phyloP scores from a whole-genome alignment of 1,140 invertebrate species.

The Brachionus rubens region DNA sequence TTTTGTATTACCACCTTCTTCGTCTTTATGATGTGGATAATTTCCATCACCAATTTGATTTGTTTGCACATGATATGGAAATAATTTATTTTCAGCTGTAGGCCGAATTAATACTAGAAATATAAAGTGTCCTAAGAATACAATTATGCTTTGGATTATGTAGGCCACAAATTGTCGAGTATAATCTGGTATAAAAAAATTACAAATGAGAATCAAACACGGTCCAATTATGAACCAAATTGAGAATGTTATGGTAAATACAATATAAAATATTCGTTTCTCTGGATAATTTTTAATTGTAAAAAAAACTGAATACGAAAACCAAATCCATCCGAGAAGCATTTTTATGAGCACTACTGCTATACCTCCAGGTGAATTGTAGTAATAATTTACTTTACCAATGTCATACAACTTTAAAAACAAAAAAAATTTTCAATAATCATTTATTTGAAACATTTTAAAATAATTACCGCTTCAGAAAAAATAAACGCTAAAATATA shows the following conservation, averaged over 20 bases:
- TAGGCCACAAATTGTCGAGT: constrained; percentile 76
- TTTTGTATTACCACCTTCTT: constrained; percentile 14
- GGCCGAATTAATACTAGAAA: constrained; percentile 74
- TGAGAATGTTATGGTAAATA: constrained; percentile 74
- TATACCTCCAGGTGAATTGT: constrained; percentile 82
- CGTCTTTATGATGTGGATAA: constrained; percentile 31
- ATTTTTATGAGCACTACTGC: constrained; percentile 73
- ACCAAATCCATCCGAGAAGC: constrained; percentile 74
- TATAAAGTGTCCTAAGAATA: constrained; percentile 69
- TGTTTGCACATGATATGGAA: constrained; percentile 79
- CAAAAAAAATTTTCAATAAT: constrained; percentile 47
- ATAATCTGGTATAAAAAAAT: constrained; percentile 78
- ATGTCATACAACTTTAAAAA: constrained; percentile 81
- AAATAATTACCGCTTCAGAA: constrained; percentile 66
- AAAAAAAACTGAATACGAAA: constrained; percentile 75
- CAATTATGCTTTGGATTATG: constrained; percentile 70
- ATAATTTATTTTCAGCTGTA: constrained; percentile 75
- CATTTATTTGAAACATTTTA: neutral
- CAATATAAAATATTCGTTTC: constrained; percentile 70
- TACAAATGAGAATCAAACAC: constrained; percentile 73
- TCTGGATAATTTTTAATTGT: constrained; percentile 78
- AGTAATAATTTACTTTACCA: constrained; percentile 79
- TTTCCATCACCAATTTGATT: constrained; percentile 65
- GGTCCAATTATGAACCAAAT: constrained; percentile 74
- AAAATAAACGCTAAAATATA: constrained; percentile 74